phyloP scores from a whole-genome alignment of 2,113 vertebrate genomes.

The Lepisosteus osseus region DNA sequence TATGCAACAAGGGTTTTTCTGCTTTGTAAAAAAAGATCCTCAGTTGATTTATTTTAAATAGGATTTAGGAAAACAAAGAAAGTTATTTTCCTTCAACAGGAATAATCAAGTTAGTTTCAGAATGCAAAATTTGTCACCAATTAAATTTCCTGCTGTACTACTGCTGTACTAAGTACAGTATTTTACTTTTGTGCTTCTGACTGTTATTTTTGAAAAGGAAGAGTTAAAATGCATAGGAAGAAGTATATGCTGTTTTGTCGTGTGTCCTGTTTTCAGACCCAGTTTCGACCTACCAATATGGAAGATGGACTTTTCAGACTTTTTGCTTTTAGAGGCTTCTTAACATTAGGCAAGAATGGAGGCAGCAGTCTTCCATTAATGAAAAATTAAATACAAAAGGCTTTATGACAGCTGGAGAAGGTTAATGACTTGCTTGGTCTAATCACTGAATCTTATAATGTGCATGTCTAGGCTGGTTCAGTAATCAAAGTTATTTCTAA shows the following conservation, averaged over 20 bases:
- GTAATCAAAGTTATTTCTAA: background rate
- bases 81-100: conserved; percentile 15
- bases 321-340: too few species aligned
- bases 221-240: background rate
- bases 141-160: background rate
- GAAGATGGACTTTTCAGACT: too few species aligned
- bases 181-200: background rate
- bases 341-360: too few species aligned
- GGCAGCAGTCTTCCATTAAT: background rate
- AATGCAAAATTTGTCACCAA: conserved; percentile 25
- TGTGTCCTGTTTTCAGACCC: conserved; percentile 1
- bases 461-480: background rate
- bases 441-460: too few species aligned
- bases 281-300: conserved; percentile 12
- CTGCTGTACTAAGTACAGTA: too few species aligned
- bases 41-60: conserved; percentile 25
- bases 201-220: background rate
- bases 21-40: background rate
- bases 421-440: background rate
- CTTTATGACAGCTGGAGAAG: background rate
- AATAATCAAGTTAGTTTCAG: conserved; percentile 32
- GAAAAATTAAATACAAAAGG: background rate
- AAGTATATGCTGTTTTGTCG: background rate
- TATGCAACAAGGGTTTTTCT: background rate
- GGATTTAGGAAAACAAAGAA: conserved; percentile 34